phyloP scores from a whole-genome alignment of 2,113 vertebrate genomes.

The Probosciger aterrimus region DNA sequence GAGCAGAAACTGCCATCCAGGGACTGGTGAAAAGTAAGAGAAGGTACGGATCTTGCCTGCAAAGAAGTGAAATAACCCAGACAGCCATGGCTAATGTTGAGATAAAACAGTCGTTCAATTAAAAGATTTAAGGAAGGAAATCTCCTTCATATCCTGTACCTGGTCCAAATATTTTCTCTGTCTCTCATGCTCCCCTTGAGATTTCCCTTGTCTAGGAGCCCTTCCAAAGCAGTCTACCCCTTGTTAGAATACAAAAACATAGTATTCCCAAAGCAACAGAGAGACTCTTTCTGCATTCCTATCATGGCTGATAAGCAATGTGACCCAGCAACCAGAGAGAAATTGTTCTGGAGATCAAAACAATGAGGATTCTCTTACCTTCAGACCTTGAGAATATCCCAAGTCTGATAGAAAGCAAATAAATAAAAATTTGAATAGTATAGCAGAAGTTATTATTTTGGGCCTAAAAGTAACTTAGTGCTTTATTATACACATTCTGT shows the following conservation, averaged over 20 bases:
- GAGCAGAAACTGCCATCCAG: conserved; percentile 26
- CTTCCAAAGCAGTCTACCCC: not conserved
- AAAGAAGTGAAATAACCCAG: not conserved
- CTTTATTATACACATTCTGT: not conserved
- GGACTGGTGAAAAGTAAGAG: conserved; percentile 9
- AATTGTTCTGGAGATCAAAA: not conserved
- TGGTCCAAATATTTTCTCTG: conserved; percentile 2
- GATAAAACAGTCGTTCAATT: conserved; percentile 44
- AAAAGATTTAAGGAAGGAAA: conserved; percentile 39
- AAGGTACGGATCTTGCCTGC: not conserved
- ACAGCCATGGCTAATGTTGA: conserved; percentile 27
- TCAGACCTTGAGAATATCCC: not conserved
- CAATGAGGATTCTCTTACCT: not conserved
- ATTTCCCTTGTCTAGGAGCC: conserved; percentile 4
- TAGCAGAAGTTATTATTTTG: not conserved
- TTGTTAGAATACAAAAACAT: conserved; percentile 9
- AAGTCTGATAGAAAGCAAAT: not conserved
- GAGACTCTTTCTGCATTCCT: conserved; percentile 10
- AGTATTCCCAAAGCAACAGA: not conserved
- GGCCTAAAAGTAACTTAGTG: not conserved
- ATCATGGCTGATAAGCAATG: not conserved
- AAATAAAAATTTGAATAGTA: not conserved
- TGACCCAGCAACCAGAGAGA: not conserved
- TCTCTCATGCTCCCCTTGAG: conserved; percentile 19
- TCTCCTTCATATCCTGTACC: conserved; percentile 15